phyloP scores from a whole-genome alignment of 92 coral and sea anemone species.

The Actinostola sp. region DNA sequence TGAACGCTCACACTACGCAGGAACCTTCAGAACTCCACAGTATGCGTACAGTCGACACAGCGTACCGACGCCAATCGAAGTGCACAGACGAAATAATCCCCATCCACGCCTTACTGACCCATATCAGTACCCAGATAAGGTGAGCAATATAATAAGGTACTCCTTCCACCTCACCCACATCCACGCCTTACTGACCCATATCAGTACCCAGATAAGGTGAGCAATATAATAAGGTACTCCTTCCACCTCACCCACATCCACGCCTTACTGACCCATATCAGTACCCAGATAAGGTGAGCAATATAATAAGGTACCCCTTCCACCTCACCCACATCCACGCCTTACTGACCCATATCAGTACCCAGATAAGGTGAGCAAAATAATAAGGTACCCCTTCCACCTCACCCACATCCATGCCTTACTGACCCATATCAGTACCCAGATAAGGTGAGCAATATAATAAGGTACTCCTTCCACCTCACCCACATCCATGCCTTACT shows the following conservation, averaged over 20 bases:
- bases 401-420: too few relatives aligned
- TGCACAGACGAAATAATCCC: slow-evolving; percentile 91
- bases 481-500: too few relatives aligned
- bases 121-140: slow-evolving; percentile 87
- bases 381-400: too few relatives aligned
- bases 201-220: slow-evolving; percentile 72
- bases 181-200: slow-evolving; percentile 87
- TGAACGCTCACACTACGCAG: slow-evolving; percentile 86
- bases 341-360: too few relatives aligned
- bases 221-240: slow-evolving; percentile 41
- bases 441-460: too few relatives aligned
- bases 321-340: too few relatives aligned
- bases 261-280: slow-evolving; percentile 83
- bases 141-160: too few relatives aligned
- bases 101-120: slow-evolving; percentile 87
- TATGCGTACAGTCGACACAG: slow-evolving; percentile 76
- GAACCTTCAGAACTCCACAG: slow-evolving; percentile 92
- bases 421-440: too few relatives aligned
- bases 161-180: too few relatives aligned
- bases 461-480: too few relatives aligned
- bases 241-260: slow-evolving; percentile 84
- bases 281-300: slow-evolving; percentile 86
- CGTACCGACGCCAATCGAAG: slow-evolving; percentile 79
- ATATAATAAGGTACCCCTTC: too few relatives aligned
- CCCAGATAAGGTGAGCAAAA: too few relatives aligned